Evolutionary conservation across 2,113 vertebrate genomes (phyloP).

Genomic region (Halichoeres trimaculatus): DNA sequence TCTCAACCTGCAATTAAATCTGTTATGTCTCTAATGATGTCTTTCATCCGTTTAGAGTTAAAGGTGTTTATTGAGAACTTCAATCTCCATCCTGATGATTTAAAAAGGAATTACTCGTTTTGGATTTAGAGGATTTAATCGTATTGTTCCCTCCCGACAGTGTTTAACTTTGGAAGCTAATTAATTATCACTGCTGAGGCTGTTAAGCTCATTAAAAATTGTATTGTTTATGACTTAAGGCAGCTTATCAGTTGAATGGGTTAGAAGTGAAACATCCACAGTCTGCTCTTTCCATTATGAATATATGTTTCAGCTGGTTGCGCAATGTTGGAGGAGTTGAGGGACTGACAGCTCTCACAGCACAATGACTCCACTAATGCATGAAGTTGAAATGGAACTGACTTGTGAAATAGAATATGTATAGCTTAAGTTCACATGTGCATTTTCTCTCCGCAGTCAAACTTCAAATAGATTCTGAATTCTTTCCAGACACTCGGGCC

Average conservation of each 20-base stretch:
- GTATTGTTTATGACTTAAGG: constrained; percentile 16
- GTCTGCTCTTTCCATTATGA: not conserved
- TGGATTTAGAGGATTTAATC: constrained; percentile 8
- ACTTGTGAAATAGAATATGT: constrained; percentile 13
- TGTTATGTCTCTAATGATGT: not conserved
- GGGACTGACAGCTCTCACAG: not conserved
- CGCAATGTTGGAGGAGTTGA: not conserved
- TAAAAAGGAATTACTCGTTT: not conserved
- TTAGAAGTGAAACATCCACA: not conserved
- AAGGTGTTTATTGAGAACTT: not conserved
- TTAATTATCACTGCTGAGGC: not conserved
- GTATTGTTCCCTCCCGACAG: not conserved
- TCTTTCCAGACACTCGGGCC: constrained; percentile 27
- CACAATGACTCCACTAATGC: constrained; percentile 12
- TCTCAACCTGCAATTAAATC: not conserved
- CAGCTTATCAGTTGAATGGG: constrained; percentile 7
- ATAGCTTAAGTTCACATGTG: constrained; percentile 13
- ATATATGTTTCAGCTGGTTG: constrained; percentile 6
- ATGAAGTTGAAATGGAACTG: constrained; percentile 10
- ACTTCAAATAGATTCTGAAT: constrained; percentile 59
- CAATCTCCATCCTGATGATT: constrained; percentile 6
- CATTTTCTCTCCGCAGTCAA: constrained; percentile 29
- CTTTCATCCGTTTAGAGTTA: not conserved
- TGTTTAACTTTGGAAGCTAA: constrained; percentile 7
- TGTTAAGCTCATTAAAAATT: not conserved